Evolutionary conservation across 1,140 invertebrate genomes (phyloP).

Genomic region (Drosophila parvula): DNA sequence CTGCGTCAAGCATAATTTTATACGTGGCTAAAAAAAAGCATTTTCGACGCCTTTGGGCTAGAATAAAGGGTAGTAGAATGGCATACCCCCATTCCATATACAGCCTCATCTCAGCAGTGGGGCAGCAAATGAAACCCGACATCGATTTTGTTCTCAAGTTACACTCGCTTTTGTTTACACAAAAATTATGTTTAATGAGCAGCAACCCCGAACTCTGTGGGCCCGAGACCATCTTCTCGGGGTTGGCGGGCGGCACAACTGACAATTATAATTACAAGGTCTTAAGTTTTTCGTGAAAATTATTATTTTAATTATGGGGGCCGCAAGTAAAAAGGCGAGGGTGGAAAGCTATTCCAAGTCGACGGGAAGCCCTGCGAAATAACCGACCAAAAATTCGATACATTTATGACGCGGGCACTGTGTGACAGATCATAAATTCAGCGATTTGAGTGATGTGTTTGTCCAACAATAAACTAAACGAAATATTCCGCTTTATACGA

Average conservation of each 20-base stretch:
- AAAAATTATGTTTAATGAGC: conserved; percentile 82
- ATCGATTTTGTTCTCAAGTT: conserved; percentile 79
- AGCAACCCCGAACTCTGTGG: conserved; percentile 38
- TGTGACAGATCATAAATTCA: conserved; percentile 71
- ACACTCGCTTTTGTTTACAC: conserved; percentile 77
- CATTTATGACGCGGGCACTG: conserved; percentile 54
- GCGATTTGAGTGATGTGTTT: conserved; percentile 64
- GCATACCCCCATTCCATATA: conserved; percentile 20
- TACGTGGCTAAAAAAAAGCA: not conserved
- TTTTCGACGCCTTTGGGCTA: not conserved
- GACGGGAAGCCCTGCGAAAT: not conserved
- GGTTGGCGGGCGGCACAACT: conserved; percentile 68
- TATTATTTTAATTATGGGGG: conserved; percentile 78
- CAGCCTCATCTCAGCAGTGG: conserved; percentile 36
- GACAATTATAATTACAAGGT: conserved; percentile 82
- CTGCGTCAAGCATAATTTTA: not conserved
- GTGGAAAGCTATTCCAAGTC: conserved; percentile 21
- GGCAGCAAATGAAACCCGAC: conserved; percentile 43
- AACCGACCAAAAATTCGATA: conserved; percentile 40
- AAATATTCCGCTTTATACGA: conserved; percentile 47
- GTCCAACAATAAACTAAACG: conserved; percentile 52
- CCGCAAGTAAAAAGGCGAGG: conserved; percentile 12
- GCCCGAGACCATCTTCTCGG: conserved; percentile 21
- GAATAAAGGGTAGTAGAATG: conserved; percentile 8
- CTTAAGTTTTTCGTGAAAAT: conserved; percentile 81